Conservation (phyloP, 2,888 invertebrate genomes). For the Gymnosoma rotundatum region DNA sequence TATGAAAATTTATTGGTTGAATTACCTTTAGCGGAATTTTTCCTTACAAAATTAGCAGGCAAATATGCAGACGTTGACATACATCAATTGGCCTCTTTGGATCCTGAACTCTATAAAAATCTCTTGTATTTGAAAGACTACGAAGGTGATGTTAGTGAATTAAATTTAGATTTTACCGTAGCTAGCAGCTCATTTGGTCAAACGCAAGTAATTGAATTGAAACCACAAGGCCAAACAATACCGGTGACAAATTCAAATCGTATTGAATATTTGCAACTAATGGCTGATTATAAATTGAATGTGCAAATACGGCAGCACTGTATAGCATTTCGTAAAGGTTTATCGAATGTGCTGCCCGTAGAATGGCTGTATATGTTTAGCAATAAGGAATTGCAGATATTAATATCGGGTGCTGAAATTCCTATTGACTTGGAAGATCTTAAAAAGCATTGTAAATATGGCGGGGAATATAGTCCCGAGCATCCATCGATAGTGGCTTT, state of each 20-base stretch:
- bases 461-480: conserved; percentile 90
- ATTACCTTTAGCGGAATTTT: conserved; percentile 97
- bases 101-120: conserved; percentile 93
- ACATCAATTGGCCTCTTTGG: conserved; percentile 96
- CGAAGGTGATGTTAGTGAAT: conserved; percentile 91
- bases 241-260: conserved; percentile 95
- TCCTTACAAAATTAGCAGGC: conserved; percentile 93
- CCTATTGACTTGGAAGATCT: conserved; percentile 97
- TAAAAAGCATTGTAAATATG: conserved; percentile 93
- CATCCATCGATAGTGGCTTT: conserved; percentile 94
- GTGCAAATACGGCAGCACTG: conserved; percentile 94
- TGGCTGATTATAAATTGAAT: conserved; percentile 98
- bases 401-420: conserved; percentile 97
- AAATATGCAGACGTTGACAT: conserved; percentile 89
- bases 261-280: conserved; percentile 97
- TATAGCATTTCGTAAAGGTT: conserved; percentile 92
- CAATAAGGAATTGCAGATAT: conserved; percentile 95
- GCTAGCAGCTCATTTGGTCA: conserved; percentile 95
- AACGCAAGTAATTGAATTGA: conserved; percentile 94
- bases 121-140: conserved; percentile 93
- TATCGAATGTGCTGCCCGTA: conserved; percentile 94
- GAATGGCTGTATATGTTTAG: conserved; percentile 98
- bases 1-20: conserved; percentile 98
- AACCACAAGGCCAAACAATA: conserved; percentile 94
- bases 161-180: conserved; percentile 96